Percentiles rank a stretch among this genome's conserved stretches.
phyloP scores from a whole-genome alignment of 2,888 invertebrate genomes.

The Xylocampa areola region DNA sequence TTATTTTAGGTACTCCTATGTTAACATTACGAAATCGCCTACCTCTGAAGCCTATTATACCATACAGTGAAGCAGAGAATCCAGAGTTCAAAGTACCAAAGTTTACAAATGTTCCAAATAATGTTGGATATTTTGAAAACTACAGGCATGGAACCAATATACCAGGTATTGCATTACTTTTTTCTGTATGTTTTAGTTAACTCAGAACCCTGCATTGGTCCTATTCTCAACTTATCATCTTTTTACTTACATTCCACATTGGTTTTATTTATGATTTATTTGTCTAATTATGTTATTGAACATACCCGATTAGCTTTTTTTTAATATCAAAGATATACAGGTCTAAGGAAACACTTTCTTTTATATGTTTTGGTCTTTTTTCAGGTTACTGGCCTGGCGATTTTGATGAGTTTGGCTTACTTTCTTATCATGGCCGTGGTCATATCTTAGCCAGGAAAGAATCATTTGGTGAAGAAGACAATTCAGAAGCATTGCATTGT shows the following conservation, averaged over 20 bases:
- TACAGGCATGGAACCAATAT: constrained; percentile 92
- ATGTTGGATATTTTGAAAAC: constrained; percentile 89
- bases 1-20: constrained; percentile 88
- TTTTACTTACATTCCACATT: too few species aligned
- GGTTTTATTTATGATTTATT: too few species aligned
- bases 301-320: neutral
- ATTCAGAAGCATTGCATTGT: constrained; percentile 91
- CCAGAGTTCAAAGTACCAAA: constrained; percentile 89
- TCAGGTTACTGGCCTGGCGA: constrained; percentile 96
- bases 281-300: too few species aligned
- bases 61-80: constrained; percentile 89
- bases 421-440: constrained; percentile 93
- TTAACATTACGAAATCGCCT: constrained; percentile 92
- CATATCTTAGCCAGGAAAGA: constrained; percentile 87
- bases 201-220: too few species aligned
- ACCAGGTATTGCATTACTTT: constrained; percentile 90
- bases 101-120: constrained; percentile 90
- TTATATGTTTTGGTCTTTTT: constrained; percentile 51
- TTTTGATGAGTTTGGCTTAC: constrained; percentile 92
- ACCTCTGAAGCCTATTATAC: constrained; percentile 92
- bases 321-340: too few species aligned
- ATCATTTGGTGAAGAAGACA: constrained; percentile 87
- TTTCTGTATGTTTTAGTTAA: neutral
- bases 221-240: too few species aligned
- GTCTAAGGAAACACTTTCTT: too few species aligned